Evolutionary conservation across 2,113 vertebrate species (phyloP).

Genomic region (Equus przewalskii): DNA sequence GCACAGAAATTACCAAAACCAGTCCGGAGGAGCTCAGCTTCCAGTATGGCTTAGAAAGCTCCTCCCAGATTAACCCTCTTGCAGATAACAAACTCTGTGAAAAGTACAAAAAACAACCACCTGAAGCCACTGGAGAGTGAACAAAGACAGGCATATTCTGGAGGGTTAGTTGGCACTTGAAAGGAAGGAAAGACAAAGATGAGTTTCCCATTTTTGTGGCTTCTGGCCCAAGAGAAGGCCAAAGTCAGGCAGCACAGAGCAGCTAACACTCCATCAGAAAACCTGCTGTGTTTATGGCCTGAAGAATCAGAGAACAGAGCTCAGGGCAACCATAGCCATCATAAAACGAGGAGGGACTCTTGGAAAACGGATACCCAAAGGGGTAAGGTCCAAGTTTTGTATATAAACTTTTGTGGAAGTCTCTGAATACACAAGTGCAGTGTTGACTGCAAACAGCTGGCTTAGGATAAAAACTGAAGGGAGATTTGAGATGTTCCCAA

Average conservation of each 20-base stretch:
- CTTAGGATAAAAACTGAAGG: neutral
- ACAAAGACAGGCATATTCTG: neutral
- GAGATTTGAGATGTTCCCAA: neutral
- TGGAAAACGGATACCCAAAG: neutral
- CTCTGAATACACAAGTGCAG: neutral
- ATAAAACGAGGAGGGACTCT: neutral
- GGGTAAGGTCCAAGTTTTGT: neutral
- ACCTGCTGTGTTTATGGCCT: neutral
- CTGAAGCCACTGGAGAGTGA: neutral
- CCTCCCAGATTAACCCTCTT: neutral
- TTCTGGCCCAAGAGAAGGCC: neutral
- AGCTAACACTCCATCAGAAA: neutral
- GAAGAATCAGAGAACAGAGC: neutral
- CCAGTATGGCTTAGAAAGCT: neutral
- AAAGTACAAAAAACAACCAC: neutral
- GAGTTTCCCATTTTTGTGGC: neutral
- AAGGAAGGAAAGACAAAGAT: neutral
- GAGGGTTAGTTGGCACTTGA: neutral
- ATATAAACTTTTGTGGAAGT: neutral
- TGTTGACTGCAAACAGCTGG: neutral
- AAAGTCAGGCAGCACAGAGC: neutral
- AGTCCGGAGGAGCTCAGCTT: neutral
- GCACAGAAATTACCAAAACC: neutral
- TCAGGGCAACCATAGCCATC: neutral
- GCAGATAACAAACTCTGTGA: neutral